Evolutionary conservation across 2,888 invertebrate species (phyloP).

Genomic region (Petrolisthes cinctipes): DNA sequence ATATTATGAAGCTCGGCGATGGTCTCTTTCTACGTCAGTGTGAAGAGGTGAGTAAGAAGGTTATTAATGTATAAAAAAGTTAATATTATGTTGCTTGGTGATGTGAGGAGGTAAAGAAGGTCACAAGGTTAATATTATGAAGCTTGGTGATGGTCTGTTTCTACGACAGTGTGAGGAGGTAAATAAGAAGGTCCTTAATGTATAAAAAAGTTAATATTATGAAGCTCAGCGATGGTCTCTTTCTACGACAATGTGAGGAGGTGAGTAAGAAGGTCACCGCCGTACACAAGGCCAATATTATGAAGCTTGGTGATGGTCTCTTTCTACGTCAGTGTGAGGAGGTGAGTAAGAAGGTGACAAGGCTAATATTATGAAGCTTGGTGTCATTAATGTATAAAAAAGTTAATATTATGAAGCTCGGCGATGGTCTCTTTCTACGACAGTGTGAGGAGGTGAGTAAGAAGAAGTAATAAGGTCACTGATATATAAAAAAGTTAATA

Average conservation of each 20-base stretch:
- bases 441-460: no score
- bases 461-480: constrained; percentile 83
- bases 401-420: no score
- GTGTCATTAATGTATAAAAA: no score
- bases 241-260: no score
- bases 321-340: constrained; percentile 91
- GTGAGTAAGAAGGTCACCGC: constrained; percentile 98
- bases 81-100: no score
- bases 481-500: constrained; percentile 98
- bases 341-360: no score
- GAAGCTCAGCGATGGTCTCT: no score
- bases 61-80: no score
- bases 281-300: constrained; percentile 99
- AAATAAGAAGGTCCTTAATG: constrained; percentile 89
- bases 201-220: no score
- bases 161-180: constrained; percentile 85
- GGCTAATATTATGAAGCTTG: no score
- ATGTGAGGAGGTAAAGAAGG: constrained; percentile 77
- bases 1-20: constrained; percentile 99
- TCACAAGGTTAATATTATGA: constrained; percentile 99
- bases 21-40: constrained; percentile 93
- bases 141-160: constrained; percentile 96
- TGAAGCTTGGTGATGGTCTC: constrained; percentile 98
- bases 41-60: constrained; percentile 76
- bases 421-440: constrained; percentile 91